Conservation (phyloP, 2,797 vertebrate genomes). For the Caiman crocodilus region DNA sequence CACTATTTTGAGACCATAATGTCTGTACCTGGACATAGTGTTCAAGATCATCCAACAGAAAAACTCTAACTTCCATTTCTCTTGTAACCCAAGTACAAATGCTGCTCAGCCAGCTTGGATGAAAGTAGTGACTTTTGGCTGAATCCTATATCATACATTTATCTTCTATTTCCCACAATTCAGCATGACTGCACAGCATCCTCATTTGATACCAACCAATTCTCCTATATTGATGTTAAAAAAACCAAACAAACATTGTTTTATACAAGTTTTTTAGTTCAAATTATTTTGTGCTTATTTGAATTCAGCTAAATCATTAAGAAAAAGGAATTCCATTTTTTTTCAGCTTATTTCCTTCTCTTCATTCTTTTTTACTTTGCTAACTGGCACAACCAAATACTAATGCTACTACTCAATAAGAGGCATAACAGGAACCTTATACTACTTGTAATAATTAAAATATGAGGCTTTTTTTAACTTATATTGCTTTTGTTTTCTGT, state of each 20-base stretch:
- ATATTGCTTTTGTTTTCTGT: neutral
- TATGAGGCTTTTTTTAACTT: neutral
- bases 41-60: fast-evolving
- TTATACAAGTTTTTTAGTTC: neutral
- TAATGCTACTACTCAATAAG: neutral
- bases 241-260: no score
- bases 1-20: no score
- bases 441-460: neutral
- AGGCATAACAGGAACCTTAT: neutral
- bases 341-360: neutral
- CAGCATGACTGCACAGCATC: neutral
- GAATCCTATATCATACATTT: neutral
- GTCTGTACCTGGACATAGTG: no score
- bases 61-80: neutral
- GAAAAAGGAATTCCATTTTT: neutral
- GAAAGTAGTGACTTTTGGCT: neutral
- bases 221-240: no score
- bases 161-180: neutral
- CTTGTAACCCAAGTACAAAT: neutral
- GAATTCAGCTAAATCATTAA: neutral
- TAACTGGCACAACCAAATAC: neutral
- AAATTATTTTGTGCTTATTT: neutral
- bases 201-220: no score
- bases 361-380: neutral
- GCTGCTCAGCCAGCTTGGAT: neutral